Evolutionary conservation across 2,113 vertebrate genomes (phyloP).

Genomic region (Campylomormyrus tamandua): DNA sequence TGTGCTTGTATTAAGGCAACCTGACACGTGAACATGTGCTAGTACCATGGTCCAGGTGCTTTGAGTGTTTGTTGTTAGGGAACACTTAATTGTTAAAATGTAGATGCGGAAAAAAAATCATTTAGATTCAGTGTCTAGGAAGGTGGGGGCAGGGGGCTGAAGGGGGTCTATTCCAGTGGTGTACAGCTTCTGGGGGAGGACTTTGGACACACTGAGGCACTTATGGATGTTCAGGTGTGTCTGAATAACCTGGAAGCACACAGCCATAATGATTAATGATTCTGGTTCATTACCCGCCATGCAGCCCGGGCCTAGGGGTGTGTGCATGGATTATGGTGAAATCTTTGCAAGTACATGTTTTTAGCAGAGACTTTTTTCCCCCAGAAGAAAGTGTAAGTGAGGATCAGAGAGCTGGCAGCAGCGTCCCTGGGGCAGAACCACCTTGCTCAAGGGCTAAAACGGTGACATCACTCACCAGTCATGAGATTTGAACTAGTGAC

Average conservation of each 20-base stretch:
- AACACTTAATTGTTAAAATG: background rate
- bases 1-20: background rate
- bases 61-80: background rate
- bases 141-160: constrained; percentile 13
- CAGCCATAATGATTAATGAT: background rate
- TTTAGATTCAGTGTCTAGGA: background rate
- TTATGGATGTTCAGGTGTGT: background rate
- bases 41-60: background rate
- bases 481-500: background rate
- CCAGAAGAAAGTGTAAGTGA: background rate
- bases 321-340: background rate
- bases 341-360: background rate
- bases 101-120: background rate
- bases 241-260: background rate
- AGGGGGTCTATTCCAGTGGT: background rate
- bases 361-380: background rate
- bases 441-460: background rate
- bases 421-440: background rate
- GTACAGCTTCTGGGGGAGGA: background rate
- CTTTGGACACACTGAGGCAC: background rate
- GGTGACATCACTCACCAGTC: background rate
- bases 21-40: background rate
- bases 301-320: background rate
- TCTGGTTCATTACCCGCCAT: background rate
- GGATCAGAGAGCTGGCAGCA: background rate